Evolutionary conservation across 2,888 invertebrate genomes (phyloP), one percentile per base, ranked within the genome.

Genomic region (Rhorus exstirpatorius): DNA sequence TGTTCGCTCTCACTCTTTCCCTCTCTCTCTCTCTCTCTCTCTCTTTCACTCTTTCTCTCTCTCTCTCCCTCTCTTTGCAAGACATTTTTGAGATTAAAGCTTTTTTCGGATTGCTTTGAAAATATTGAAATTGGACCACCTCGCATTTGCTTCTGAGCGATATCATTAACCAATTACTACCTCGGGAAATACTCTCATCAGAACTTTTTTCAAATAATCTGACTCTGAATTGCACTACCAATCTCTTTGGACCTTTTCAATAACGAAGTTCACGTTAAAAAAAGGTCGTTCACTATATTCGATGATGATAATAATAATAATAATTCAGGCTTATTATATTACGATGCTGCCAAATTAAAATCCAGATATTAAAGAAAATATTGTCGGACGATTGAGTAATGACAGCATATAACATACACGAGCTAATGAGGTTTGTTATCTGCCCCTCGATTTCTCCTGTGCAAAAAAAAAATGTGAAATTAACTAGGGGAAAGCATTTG

Each of bases 111-210:
- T 49, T 67, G 17, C 65, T 67, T 35, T 49, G n/a, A n/a, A 67
- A 19, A 49, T 67, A 67, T 67, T 67, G 49, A n/a, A 41, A 49
- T 67, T 67, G 65, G 49, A 17, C 49, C 35, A 19, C 12, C 65
- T 46, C 17, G 19, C 12, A 26, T 46, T 10, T 63, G 19, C 31
- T 49, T 31, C 49, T 14, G 24, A 49, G 26, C 49, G 17, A 67
- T 31, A 31, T 67, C 31, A 67, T 67, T 67, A 49, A 67, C 49
- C 31, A 67, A 49, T 49, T 67, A 19, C 19, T 8, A 49, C 19
- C 31, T 67, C 49, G 44, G 6, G 31, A 49, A 19, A 49, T 67
- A 14, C 6, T 31, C n/a, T 49, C 49, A 2, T 31, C 31, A 17
- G 26, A 44, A 46, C 35, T 21, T 41, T 41, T n/a, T 12, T 3